Evolutionary conservation across 1,140 invertebrate species (phyloP).

Genomic region (Mycetomoellerius zeteki): DNA sequence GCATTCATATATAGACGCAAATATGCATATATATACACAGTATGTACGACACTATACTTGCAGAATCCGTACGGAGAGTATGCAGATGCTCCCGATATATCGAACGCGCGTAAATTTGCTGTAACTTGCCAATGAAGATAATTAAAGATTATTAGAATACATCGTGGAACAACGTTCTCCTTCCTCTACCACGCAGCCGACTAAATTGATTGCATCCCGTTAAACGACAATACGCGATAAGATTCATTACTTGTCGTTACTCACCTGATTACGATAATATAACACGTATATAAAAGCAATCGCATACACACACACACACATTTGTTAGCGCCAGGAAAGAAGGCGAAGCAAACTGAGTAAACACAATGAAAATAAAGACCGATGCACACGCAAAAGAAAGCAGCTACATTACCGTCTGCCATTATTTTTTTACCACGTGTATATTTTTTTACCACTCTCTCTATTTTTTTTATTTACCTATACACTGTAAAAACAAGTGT

Average conservation of each 20-base stretch:
- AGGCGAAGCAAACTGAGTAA: constrained; percentile 14
- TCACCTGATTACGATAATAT: constrained; percentile 16
- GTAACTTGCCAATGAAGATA: constrained; percentile 57
- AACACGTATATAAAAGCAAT: constrained; percentile 14
- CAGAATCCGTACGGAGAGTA: constrained; percentile 24
- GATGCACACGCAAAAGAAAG: not conserved
- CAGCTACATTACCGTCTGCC: not conserved
- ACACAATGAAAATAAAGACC: constrained; percentile 25
- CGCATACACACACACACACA: too few relatives aligned
- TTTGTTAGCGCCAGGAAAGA: constrained; percentile 16
- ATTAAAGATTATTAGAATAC: constrained; percentile 60
- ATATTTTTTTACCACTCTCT: not conserved
- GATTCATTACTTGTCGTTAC: constrained; percentile 47
- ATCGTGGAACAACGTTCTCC: constrained; percentile 25
- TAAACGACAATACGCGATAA: constrained; percentile 53
- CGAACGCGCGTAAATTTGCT: constrained; percentile 58
- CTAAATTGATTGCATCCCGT: constrained; percentile 52
- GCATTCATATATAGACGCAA: not conserved
- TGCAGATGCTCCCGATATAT: constrained; percentile 56
- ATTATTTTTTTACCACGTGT: not conserved
- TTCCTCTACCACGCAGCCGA: not conserved
- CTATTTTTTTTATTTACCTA: not conserved
- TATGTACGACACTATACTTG: not conserved
- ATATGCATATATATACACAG: not conserved
- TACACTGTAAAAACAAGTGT: too few relatives aligned